Evolutionary conservation across 2,888 invertebrate species (phyloP).

Genomic region (Tyria jacobaeae): DNA sequence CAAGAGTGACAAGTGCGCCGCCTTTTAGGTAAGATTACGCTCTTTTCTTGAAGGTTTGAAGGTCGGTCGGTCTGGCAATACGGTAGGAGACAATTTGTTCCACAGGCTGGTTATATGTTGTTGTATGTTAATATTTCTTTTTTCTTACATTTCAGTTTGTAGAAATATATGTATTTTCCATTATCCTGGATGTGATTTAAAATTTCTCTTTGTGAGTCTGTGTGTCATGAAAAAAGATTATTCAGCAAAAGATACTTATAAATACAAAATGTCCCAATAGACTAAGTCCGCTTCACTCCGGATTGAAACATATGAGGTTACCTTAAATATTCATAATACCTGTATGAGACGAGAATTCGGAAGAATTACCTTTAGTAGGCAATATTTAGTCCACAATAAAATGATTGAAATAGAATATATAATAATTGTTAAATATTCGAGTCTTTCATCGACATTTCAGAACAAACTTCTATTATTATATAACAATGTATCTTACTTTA

Average conservation of each 20-base stretch:
- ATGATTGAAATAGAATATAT: conserved; percentile 9
- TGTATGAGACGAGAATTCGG: neutral
- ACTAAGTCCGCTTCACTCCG: neutral
- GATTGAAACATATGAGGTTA: neutral
- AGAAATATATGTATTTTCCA: no score
- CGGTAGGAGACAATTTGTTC: no score
- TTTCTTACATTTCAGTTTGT: no score
- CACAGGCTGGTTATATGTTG: no score
- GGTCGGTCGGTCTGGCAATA: no score
- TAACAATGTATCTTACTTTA: neutral
- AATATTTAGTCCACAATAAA: neutral
- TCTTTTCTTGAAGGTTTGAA: no score
- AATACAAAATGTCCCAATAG: neutral
- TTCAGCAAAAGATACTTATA: neutral
- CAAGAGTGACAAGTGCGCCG: no score
- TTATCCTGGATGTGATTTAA: no score
- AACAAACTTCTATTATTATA: conserved; percentile 24
- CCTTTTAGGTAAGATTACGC: no score
- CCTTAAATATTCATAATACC: neutral
- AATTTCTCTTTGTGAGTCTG: neutral
- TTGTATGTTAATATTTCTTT: no score
- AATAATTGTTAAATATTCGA: conserved; percentile 5
- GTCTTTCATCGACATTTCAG: conserved; percentile 19
- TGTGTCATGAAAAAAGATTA: neutral
- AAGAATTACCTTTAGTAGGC: neutral